Evolutionary conservation across 1,140 invertebrate genomes (phyloP), one percentile per base, ranked within the genome.

Genomic region (Melipona quadrifasciata): DNA sequence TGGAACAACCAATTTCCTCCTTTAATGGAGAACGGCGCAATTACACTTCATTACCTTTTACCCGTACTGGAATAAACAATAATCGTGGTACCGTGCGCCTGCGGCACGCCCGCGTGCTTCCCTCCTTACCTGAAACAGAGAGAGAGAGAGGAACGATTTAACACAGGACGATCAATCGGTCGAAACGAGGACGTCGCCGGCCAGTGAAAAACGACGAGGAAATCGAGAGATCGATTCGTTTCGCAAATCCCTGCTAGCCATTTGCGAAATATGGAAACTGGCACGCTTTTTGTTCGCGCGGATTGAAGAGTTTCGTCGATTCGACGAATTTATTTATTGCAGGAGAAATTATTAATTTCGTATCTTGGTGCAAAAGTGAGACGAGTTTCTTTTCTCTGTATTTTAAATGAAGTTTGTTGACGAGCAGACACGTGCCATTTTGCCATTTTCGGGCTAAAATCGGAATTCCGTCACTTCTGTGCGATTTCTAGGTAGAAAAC

Each of bases 41-140:
- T 90, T 90, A 89, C 76, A 71, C 83, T 71, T 71, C 80, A 90
- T 90, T 90, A 90, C 89, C 89, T 90, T 86, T 84, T 70, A 57
- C 74, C 78, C 39, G 39, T 47, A 47, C 80, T 80, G 75, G 82
- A 58, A 84, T 86, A 89, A 89, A 87, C 82, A 84, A 86, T 89
- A 65, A 77, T 89, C 77, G 78, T 53, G 24, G 47, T 53, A 58
- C 57, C 68, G 24, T 80, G 78, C 55, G 51, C 53, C 31, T 65
- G 67, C 71, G 27, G 39, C 24, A 31, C 31, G 31, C 31, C 14
- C 58, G 24, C 24, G 58, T 61, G 16, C 39, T n/a, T 12, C 57
- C 21, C 51, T 65, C 75, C 89, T 90, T 89, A 90, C 88, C 88
- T 89, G 89, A 57, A 87, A 89, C 85, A 90, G 39, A 86, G 75